A percentile compares a stretch with the other conserved stretches of the same genome.
Conservation (phyloP, 2,113 vertebrate species). For the Strigops habroptila region DNA sequence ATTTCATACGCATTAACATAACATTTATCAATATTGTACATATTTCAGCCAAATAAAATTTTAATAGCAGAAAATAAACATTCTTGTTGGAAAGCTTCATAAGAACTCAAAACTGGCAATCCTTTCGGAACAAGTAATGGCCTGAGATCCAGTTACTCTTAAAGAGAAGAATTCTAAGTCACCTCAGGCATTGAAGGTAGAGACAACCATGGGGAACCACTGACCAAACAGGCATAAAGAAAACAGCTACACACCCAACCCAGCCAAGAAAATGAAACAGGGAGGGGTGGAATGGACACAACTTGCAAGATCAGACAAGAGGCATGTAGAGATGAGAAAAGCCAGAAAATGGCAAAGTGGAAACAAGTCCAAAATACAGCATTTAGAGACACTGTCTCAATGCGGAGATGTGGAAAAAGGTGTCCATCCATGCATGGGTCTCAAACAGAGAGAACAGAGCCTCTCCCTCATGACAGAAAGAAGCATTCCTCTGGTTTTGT, state of each 20-base stretch:
- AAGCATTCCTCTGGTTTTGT: not conserved
- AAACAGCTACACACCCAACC: not conserved
- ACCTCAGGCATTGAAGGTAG: not conserved
- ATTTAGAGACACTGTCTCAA: not conserved
- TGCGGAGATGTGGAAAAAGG: not conserved
- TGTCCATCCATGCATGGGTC: not conserved
- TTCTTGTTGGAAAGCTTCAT: not conserved
- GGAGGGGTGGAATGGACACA: fast-evolving
- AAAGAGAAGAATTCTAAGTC: not conserved
- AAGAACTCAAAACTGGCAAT: not conserved
- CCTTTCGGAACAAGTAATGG: not conserved
- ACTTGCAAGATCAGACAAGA: not conserved
- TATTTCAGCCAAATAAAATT: slow-evolving; percentile 38
- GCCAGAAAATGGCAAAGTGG: not conserved
- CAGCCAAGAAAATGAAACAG: fast-evolving
- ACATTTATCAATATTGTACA: slow-evolving; percentile 43
- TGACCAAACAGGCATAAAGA: not conserved
- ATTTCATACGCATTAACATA: not conserved
- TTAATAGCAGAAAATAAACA: slow-evolving; percentile 3
- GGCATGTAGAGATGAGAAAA: not conserved
- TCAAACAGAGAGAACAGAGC: not conserved
- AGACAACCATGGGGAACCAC: not conserved
- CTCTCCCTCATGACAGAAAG: not conserved
- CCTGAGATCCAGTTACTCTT: not conserved
- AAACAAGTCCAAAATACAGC: not conserved